These are phyloP conservation scores for Amphipyra berbera DNA, from an alignment of 2,888 invertebrate genomes.

Conservation along the genomic window DNA sequence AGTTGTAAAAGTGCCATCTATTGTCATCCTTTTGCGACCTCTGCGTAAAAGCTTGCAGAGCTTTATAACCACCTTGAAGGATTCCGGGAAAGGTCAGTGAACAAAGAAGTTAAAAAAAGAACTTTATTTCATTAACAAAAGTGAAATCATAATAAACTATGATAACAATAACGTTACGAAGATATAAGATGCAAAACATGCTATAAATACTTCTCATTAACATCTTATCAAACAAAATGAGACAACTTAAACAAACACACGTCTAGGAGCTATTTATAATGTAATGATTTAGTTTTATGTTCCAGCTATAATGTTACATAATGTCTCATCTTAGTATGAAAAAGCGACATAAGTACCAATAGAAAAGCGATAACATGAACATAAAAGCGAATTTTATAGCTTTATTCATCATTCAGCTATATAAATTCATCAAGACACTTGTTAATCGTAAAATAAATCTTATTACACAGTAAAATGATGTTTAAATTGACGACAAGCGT, in stretches of 20 bases:
- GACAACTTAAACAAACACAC: constrained; percentile 55
- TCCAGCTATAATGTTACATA: constrained; percentile 72
- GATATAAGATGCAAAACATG: constrained; percentile 31
- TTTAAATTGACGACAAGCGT: constrained; percentile 90
- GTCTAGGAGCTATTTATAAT: constrained; percentile 65
- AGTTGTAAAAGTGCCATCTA: constrained; percentile 52
- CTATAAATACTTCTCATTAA: constrained; percentile 60
- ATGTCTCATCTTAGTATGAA: constrained; percentile 71
- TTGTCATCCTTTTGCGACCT: constrained; percentile 29
- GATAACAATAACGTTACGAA: constrained; percentile 27
- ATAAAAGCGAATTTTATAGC: constrained; percentile 87
- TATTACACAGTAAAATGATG: constrained; percentile 89
- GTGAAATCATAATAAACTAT: constrained; percentile 21
- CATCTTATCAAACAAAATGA: constrained; percentile 62
- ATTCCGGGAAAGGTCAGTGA: constrained; percentile 25
- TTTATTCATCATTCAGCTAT: constrained; percentile 87
- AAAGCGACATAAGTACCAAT: constrained; percentile 83
- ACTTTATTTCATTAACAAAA: constrained; percentile 22
- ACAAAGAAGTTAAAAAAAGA: constrained; percentile 13
- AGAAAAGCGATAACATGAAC: constrained; percentile 84
- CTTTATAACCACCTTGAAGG: constrained; percentile 6
- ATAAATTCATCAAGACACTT: constrained; percentile 90
- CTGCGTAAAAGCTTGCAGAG: constrained; percentile 11
- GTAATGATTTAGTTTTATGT: constrained; percentile 74
- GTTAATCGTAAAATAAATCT: constrained; percentile 90